Conservation (phyloP, 2,888 invertebrate genomes). For the Beris morrisii region DNA sequence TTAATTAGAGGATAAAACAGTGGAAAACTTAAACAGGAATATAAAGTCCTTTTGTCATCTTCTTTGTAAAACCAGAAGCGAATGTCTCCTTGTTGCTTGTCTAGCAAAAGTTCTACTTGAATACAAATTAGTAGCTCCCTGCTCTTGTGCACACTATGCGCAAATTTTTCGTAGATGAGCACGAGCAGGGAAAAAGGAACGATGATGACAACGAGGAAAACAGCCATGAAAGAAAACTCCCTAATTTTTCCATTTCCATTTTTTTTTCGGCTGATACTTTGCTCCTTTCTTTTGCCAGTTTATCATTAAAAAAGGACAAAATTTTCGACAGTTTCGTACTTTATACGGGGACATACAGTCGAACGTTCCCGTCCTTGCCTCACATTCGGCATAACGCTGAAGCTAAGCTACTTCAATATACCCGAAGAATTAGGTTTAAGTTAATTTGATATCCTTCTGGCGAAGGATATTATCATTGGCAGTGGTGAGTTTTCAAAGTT, state of each 20-base stretch:
- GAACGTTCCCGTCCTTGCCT: no score
- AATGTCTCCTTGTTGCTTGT: constrained; percentile 4
- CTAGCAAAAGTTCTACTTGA: constrained; percentile 26
- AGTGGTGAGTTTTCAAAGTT: not conserved
- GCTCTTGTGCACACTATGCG: constrained; percentile 29
- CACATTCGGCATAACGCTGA: no score
- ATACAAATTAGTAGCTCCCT: constrained; percentile 35
- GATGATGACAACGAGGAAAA: constrained; percentile 23
- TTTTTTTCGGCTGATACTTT: not conserved
- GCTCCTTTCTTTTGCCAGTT: not conserved
- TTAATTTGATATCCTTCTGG: constrained; percentile 34
- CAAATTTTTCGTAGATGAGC: constrained; percentile 35
- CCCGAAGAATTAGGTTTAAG: constrained; percentile 30
- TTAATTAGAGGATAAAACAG: constrained; percentile 38
- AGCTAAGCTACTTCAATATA: not conserved
- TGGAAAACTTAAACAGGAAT: constrained; percentile 39
- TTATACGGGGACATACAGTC: not conserved
- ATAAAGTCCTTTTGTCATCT: constrained; percentile 37
- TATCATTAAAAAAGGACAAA: not conserved
- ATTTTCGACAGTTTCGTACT: constrained; percentile 19
- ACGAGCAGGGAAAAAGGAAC: constrained; percentile 24
- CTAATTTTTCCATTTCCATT: constrained; percentile 9
- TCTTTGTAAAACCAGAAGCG: constrained; percentile 14
- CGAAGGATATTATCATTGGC: constrained; percentile 27
- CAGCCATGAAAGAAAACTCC: constrained; percentile 21